These are phyloP conservation scores for Xestia c-nigrum DNA, from an alignment of 2,888 invertebrate species.

Conservation along the genomic window DNA sequence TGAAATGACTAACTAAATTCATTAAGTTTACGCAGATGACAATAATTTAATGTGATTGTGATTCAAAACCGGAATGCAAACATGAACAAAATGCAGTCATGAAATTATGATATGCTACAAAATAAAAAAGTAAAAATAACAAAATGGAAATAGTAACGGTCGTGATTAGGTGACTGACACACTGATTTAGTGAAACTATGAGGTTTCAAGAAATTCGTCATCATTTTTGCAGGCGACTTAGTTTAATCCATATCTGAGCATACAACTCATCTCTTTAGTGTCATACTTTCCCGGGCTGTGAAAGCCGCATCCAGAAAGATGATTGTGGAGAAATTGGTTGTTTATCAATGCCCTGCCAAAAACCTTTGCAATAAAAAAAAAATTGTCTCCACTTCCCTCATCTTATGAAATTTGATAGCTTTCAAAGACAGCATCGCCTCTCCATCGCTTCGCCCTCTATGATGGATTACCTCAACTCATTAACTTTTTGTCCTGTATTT, in stretches of 20 bases:
- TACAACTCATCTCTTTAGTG: not conserved
- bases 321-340: not conserved
- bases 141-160: too few species aligned
- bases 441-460: conserved; percentile 17
- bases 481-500: conserved; percentile 62
- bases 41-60: too few species aligned
- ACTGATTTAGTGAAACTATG: too few species aligned
- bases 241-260: not conserved
- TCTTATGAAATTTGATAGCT: not conserved
- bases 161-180: too few species aligned
- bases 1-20: too few species aligned
- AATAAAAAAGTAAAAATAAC: too few species aligned
- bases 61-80: too few species aligned
- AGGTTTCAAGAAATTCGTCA: not conserved
- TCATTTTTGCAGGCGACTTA: not conserved
- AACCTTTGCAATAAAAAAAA: not conserved
- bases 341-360: not conserved
- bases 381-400: not conserved
- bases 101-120: too few species aligned
- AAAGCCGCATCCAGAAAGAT: not conserved
- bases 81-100: too few species aligned
- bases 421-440: conserved; percentile 18
- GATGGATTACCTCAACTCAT: conserved; percentile 60
- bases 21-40: too few species aligned
- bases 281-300: not conserved